phyloP scores from a whole-genome alignment of 2,797 vertebrate genomes.

The Phyllotis vaccarum region DNA sequence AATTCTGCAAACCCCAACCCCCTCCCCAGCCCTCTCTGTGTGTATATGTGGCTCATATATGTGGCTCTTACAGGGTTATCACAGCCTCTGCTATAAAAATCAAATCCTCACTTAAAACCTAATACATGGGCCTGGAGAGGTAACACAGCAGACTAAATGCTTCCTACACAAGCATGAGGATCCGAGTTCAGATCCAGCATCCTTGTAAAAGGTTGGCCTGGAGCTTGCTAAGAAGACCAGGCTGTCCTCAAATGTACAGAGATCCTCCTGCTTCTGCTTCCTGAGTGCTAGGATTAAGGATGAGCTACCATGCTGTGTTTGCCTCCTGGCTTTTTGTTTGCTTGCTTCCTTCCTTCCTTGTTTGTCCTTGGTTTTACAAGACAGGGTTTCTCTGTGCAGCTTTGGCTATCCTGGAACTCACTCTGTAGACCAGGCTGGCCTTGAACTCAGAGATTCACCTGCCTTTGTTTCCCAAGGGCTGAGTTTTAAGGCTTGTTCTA shows the following conservation, averaged over 20 bases:
- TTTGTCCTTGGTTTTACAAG: background rate
- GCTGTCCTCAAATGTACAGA: background rate
- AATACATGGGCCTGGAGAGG: background rate
- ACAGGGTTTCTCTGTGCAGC: too few species aligned
- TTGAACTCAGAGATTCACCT: too few species aligned
- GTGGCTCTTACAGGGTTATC: background rate
- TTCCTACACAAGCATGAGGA: background rate
- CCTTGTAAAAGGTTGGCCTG: background rate
- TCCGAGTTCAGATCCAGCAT: background rate
- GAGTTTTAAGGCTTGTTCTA: too few species aligned
- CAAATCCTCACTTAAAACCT: background rate
- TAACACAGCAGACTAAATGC: background rate
- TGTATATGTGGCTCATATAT: too few species aligned
- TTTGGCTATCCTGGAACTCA: too few species aligned
- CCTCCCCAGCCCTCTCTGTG: too few species aligned
- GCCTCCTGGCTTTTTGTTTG: background rate
- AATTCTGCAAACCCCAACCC: rapidly evolving
- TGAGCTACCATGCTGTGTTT: background rate
- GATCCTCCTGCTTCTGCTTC: background rate
- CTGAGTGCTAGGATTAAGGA: background rate
- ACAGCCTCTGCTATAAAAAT: background rate
- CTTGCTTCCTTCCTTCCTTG: too few species aligned
- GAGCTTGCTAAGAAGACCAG: background rate
- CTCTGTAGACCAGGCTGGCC: too few species aligned
- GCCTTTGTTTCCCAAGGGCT: too few species aligned